These are phyloP conservation scores for Formicarius rufipectus DNA, from an alignment of 2,113 vertebrate genomes.

Conservation along the genomic window DNA sequence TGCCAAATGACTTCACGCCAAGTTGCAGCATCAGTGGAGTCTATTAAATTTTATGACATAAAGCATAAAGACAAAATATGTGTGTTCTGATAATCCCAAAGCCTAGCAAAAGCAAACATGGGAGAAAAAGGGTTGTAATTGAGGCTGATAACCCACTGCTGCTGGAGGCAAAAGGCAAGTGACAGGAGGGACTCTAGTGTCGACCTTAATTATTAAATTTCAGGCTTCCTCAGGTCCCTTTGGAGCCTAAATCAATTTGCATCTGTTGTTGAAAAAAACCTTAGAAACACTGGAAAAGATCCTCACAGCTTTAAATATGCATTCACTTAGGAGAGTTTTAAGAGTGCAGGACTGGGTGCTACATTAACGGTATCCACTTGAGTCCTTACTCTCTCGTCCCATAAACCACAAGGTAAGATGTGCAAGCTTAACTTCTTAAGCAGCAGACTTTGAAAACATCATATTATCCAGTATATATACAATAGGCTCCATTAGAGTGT, in stretches of 20 bases:
- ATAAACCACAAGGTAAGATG: neutral
- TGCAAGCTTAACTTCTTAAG: neutral
- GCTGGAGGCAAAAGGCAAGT: neutral
- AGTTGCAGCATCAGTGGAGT: neutral
- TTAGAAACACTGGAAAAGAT: neutral
- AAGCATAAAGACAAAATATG: neutral
- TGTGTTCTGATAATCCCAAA: neutral
- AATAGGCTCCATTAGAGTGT: neutral
- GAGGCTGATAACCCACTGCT: neutral
- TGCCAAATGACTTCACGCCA: neutral
- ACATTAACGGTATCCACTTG: neutral
- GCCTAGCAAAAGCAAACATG: neutral
- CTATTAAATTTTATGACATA: slow-evolving; percentile 27
- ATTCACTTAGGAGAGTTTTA: neutral
- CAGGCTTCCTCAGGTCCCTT: neutral
- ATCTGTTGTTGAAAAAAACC: neutral
- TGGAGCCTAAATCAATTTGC: neutral
- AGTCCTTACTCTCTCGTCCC: neutral
- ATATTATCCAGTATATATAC: neutral
- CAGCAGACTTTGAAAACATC: neutral
- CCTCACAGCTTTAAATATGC: neutral
- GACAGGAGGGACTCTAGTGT: neutral
- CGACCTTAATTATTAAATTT: neutral
- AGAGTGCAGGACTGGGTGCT: neutral
- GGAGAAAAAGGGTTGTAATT: neutral